These are phyloP conservation scores for Phaedon cochleariae DNA, from an alignment of 2,888 invertebrate species.

Conservation along the genomic window DNA sequence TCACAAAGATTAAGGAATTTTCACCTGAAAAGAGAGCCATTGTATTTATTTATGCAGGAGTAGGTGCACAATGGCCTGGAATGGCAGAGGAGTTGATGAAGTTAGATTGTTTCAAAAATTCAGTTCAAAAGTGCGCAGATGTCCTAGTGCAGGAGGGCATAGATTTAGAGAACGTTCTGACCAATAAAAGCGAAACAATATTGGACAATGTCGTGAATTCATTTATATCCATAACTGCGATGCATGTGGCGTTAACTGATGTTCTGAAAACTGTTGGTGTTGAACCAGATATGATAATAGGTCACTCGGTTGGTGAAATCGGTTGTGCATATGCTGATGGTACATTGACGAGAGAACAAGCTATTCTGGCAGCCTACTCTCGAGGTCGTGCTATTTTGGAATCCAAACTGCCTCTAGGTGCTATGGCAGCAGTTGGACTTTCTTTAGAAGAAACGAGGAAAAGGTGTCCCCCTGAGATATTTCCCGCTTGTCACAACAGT, in stretches of 20 bases:
- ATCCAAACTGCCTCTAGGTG: conserved; percentile 38
- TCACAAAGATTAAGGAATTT: conserved; percentile 22
- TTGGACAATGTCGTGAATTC: conserved; percentile 66
- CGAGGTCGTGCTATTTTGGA: conserved; percentile 63
- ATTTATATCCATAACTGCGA: conserved; percentile 68
- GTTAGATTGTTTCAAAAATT: conserved; percentile 66
- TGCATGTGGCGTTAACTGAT: conserved; percentile 83
- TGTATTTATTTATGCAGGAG: conserved; percentile 74
- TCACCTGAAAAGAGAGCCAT: conserved; percentile 59
- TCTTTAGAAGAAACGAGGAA: conserved; percentile 54
- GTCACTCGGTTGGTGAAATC: conserved; percentile 90
- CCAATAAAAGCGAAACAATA: conserved; percentile 51
- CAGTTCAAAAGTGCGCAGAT: conserved; percentile 64
- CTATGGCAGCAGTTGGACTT: conserved; percentile 74
- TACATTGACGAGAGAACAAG: conserved; percentile 68
- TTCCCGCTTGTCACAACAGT: conserved; percentile 89
- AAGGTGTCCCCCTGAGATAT: conserved; percentile 77
- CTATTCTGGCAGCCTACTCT: conserved; percentile 68
- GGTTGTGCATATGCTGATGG: conserved; percentile 75
- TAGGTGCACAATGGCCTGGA: conserved; percentile 73
- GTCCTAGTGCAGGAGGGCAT: conserved; percentile 64
- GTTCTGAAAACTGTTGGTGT: conserved; percentile 76
- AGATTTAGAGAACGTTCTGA: conserved; percentile 64
- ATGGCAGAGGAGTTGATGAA: conserved; percentile 70
- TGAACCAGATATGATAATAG: conserved; percentile 88